Conservation (phyloP, 2,888 invertebrate genomes). For the Pemphredon lugubris region DNA sequence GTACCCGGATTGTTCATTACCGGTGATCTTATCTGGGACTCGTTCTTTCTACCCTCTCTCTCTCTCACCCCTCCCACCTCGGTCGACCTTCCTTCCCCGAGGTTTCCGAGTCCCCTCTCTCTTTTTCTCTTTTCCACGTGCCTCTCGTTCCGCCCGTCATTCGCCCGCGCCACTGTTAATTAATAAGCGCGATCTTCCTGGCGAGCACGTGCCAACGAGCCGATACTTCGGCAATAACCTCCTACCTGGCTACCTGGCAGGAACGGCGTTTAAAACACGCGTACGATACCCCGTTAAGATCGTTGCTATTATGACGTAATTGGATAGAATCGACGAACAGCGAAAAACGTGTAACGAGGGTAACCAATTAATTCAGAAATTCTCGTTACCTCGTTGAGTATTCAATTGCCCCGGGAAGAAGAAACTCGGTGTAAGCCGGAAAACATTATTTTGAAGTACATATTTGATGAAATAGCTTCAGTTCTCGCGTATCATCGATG, state of each 20-base stretch:
- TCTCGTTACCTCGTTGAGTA: constrained; percentile 21
- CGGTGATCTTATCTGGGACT: constrained; percentile 75
- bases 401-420: constrained; percentile 10
- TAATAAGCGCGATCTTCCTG: constrained; percentile 43
- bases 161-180: constrained; percentile 38
- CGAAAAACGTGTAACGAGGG: constrained; percentile 21
- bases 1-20: constrained; percentile 76
- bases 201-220: constrained; percentile 37
- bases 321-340: constrained; percentile 10
- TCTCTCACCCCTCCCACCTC: constrained; percentile 15
- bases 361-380: constrained; percentile 28
- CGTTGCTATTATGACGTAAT: constrained; percentile 40
- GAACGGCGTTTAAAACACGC: constrained; percentile 5
- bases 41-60: constrained; percentile 61
- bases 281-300: neutral
- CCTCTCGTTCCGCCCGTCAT: neutral
- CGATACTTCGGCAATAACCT: constrained; percentile 22
- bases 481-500: too few species aligned
- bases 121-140: constrained; percentile 21
- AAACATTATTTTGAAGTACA: too few species aligned
- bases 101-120: neutral
- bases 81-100: neutral
- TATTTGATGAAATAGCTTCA: too few species aligned
- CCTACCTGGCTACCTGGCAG: neutral
- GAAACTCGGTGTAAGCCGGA: too few species aligned